Conservation (phyloP, 2,113 vertebrate genomes). For the Podocnemis expansa region DNA sequence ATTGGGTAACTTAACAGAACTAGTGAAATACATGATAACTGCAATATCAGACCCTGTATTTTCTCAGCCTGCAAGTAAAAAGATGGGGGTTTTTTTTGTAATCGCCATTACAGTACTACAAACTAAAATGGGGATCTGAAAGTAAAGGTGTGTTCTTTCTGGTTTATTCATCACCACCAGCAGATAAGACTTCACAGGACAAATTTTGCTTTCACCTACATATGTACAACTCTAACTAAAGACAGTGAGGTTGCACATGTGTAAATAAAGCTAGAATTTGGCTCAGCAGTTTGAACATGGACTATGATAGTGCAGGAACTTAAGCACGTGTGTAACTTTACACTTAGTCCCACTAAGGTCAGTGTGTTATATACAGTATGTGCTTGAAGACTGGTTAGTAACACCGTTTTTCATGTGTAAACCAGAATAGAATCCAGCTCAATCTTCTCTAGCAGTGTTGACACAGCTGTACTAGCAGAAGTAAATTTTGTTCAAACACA, state of each 20-base stretch:
- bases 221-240: background rate
- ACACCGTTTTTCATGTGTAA: background rate
- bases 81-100: no score
- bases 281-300: background rate
- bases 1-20: background rate
- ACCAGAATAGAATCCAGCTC: background rate
- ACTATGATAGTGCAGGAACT: background rate
- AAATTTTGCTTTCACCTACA: background rate
- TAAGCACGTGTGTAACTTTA: background rate
- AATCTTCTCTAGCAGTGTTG: background rate
- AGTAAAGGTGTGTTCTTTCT: background rate
- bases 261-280: background rate
- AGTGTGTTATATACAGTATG: background rate
- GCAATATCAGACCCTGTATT: background rate
- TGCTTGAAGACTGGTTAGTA: background rate
- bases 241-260: background rate
- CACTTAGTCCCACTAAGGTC: background rate
- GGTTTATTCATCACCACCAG: fast-evolving
- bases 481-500: background rate
- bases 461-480: background rate
- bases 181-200: background rate
- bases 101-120: background rate
- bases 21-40: background rate
- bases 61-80: background rate
- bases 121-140: background rate